These are phyloP conservation scores for Ametastegia equiseti DNA, from an alignment of 2,888 invertebrate species.

Conservation along the genomic window DNA sequence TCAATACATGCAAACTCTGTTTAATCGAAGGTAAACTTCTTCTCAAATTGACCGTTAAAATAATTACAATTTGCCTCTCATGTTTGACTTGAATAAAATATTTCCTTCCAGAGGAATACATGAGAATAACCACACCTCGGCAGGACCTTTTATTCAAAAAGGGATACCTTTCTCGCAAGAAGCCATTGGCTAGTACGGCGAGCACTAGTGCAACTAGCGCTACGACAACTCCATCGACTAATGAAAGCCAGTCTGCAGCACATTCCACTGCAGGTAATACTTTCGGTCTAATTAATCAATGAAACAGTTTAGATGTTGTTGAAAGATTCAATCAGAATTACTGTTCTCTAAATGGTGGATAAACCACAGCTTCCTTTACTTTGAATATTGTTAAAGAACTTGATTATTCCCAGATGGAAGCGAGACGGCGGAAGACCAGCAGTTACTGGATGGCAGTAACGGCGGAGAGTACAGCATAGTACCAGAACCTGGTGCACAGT, in stretches of 20 bases:
- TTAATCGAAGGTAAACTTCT: too few species aligned
- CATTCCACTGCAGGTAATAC: constrained; percentile 74
- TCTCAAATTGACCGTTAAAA: background rate
- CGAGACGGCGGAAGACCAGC: constrained; percentile 73
- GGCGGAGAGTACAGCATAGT: constrained; percentile 63
- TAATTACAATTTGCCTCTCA: background rate
- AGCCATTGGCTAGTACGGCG: constrained; percentile 71
- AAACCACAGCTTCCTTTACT: background rate
- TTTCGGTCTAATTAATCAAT: constrained; percentile 39
- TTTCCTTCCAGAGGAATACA: constrained; percentile 80
- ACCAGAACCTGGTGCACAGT: constrained; percentile 61
- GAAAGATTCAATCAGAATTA: background rate
- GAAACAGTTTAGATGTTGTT: background rate
- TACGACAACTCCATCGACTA: constrained; percentile 74
- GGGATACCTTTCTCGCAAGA: constrained; percentile 81
- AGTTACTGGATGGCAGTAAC: constrained; percentile 65
- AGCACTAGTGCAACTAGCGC: constrained; percentile 74
- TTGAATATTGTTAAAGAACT: background rate
- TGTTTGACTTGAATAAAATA: background rate
- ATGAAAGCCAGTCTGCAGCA: constrained; percentile 73
- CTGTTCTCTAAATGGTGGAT: background rate
- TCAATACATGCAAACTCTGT: too few species aligned
- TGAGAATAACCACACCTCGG: constrained; percentile 83
- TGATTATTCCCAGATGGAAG: constrained; percentile 67
- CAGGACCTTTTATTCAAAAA: constrained; percentile 85